Conservation (phyloP, 2,797 vertebrate genomes). For the Sparidentex hasta region DNA sequence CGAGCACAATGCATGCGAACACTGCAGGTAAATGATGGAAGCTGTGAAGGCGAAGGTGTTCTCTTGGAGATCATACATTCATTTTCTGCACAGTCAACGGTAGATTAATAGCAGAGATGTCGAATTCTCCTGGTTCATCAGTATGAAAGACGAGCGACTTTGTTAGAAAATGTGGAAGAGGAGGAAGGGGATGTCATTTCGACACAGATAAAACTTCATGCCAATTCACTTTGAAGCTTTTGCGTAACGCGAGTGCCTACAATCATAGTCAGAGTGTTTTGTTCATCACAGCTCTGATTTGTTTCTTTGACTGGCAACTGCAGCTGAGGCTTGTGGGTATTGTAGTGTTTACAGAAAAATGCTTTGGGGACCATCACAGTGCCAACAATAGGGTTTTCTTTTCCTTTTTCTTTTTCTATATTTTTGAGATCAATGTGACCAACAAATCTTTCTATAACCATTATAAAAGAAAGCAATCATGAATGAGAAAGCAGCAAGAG, state of each 20-base stretch:
- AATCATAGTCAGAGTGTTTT: not conserved
- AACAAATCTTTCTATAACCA: not conserved
- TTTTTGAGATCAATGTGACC: not conserved
- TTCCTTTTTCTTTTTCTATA: too few relatives aligned
- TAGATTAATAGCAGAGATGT: not conserved
- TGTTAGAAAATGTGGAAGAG: not conserved
- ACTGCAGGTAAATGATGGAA: not conserved
- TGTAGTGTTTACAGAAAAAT: not conserved
- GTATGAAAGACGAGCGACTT: constrained; percentile 2
- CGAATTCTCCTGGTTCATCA: not conserved
- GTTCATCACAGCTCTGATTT: not conserved
- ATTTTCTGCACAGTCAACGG: not conserved
- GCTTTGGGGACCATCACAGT: not conserved
- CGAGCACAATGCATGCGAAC: not conserved
- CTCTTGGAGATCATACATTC: not conserved
- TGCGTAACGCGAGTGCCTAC: too few relatives aligned
- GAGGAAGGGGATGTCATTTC: too few relatives aligned
- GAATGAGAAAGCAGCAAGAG: not conserved
- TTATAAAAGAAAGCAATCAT: not conserved
- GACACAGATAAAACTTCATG: not conserved
- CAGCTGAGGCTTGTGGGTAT: not conserved
- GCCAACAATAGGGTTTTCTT: not conserved
- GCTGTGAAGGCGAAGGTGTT: not conserved
- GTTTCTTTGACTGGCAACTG: not conserved
- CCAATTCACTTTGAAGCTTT: not conserved